phyloP scores from a whole-genome alignment of 2,797 vertebrate genomes.

The Emydoidea blandingii region DNA sequence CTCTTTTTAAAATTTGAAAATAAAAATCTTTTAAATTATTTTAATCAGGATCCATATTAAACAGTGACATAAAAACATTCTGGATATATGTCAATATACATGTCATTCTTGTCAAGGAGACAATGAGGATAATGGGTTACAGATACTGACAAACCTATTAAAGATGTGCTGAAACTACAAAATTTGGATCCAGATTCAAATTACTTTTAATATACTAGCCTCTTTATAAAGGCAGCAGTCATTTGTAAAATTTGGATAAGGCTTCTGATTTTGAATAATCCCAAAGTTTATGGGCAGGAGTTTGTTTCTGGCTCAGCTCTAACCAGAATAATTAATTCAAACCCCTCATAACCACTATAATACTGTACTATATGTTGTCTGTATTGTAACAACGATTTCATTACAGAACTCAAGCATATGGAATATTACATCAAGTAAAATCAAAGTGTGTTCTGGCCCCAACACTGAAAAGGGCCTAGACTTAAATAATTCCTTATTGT shows the following conservation, averaged over 20 bases:
- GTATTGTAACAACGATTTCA: not conserved
- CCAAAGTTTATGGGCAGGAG: not conserved
- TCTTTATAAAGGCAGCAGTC: not conserved
- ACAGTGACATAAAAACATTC: slow-evolving; percentile 16
- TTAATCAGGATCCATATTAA: slow-evolving; percentile 39
- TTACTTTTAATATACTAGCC: slow-evolving; percentile 10
- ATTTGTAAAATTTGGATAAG: not conserved
- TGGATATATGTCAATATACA: not conserved
- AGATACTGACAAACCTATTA: not conserved
- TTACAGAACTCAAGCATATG: not conserved
- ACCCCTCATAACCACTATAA: not conserved
- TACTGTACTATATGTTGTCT: not conserved
- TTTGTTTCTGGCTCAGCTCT: not conserved
- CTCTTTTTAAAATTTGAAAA: not conserved
- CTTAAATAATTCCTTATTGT: not conserved
- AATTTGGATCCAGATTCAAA: slow-evolving; percentile 7
- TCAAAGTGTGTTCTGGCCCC: not conserved
- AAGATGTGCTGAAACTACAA: not conserved
- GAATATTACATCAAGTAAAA: not conserved
- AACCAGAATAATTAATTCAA: not conserved
- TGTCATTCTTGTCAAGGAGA: not conserved
- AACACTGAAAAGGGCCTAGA: not conserved
- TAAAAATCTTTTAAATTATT: slow-evolving; percentile 23
- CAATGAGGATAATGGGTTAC: not conserved
- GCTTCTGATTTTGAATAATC: slow-evolving; percentile 21